These are phyloP conservation scores for Brotula barbata DNA, from an alignment of 2,797 vertebrate species.

Conservation along the genomic window DNA sequence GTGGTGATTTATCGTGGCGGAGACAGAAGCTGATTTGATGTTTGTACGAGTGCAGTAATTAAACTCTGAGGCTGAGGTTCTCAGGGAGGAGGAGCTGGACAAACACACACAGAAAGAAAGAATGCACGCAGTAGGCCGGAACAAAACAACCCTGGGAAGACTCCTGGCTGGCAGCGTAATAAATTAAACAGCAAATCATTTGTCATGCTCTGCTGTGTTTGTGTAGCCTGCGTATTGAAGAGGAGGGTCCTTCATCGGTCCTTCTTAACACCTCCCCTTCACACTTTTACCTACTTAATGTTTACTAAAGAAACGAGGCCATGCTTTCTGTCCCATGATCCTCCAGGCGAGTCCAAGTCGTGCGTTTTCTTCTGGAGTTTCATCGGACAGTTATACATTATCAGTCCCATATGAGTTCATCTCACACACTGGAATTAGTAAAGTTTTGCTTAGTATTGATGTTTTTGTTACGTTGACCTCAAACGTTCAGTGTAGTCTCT, in stretches of 20 bases:
- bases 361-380: slow-evolving; percentile 33
- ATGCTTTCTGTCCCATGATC: slow-evolving; percentile 32
- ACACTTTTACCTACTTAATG: slow-evolving; percentile 40
- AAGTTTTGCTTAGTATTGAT: too few species aligned
- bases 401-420: too few species aligned
- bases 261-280: too few species aligned
- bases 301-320: slow-evolving; percentile 52
- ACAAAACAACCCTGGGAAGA: slow-evolving; percentile 74
- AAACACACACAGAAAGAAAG: slow-evolving; percentile 13
- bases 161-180: slow-evolving; percentile 70
- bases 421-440: too few species aligned
- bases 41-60: slow-evolving; percentile 75
- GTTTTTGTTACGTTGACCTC: too few species aligned
- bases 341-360: slow-evolving; percentile 19
- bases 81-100: slow-evolving; percentile 54
- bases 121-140: slow-evolving; percentile 60
- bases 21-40: slow-evolving; percentile 66
- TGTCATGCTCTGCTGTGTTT: slow-evolving; percentile 76
- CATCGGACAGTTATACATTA: not conserved
- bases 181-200: slow-evolving; percentile 77
- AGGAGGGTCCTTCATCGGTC: slow-evolving; percentile 54
- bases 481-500: too few species aligned
- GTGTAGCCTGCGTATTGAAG: slow-evolving; percentile 60
- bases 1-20: slow-evolving; percentile 65
- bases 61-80: slow-evolving; percentile 63